Evolutionary conservation across 2,888 invertebrate species (phyloP), one percentile per base, ranked within the genome.

Genomic region (Tenodera sinensis): DNA sequence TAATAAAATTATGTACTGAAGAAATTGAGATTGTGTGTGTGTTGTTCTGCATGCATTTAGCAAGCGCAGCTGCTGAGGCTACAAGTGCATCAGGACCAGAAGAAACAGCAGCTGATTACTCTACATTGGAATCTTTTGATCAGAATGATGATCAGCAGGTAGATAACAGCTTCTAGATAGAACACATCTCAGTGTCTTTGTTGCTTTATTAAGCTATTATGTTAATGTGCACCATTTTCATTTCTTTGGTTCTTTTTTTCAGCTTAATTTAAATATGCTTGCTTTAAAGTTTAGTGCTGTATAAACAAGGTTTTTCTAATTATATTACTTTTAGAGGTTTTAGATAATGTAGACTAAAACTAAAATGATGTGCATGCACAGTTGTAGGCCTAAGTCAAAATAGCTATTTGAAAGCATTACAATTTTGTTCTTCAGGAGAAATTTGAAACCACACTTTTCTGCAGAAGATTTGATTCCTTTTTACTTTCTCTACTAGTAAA

Each of bases 21-120:
- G 25, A 20, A 71, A 20, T 25, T 71, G 54, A 71, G 54, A 71
- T 71, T 71, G 3, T 71, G 20, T 54, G 25, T 71, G 54, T 25
- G 25, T 71, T 71, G 54, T 71, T 71, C 15, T 71, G 54, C 25
- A 25, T 25, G 25, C 54, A 71, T 85, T 28, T 85, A 89, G 90
- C 90, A 28, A 91, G 90, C 88, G 89, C 90, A 85, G 90, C 90
- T 85, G 91, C 91, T 27, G 90, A 91, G 83, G 91, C 90, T 20
- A 89, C 89, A n/a, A 90, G 83, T 86, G 85, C 89, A 28, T 84
- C 89, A 15, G 91, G 91, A 12, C 90, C 90, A 25, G 91, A 91
- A 85, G 91, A 91, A 83, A 91, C 91, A 28, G 91, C 91, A 28
- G 91, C 91, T 28, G 91, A 91, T 84, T 89, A 91, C 85, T 91